Evolutionary conservation across 2,888 invertebrate genomes (phyloP), one percentile per base, ranked within the genome.

Genomic region (Siphlonurus alternatus): DNA sequence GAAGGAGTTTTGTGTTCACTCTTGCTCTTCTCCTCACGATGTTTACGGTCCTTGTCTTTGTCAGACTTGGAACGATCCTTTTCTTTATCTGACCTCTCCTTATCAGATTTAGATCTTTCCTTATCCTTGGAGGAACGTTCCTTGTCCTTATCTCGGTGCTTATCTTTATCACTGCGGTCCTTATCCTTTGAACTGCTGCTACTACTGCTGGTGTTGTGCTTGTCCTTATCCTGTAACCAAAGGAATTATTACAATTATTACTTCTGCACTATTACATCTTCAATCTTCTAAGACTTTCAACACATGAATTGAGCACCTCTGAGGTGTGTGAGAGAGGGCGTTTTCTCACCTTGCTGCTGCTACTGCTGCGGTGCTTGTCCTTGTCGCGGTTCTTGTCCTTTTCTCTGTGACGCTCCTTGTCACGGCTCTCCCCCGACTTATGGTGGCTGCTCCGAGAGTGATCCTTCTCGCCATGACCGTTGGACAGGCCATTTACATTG

Each of bases 401-500:
- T 76, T 76, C 79, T 76, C 76, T 82, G 75, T 72, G 70, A 65
- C 70, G 68, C 53, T 72, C 70, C 63, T 71, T 71, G 63, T 72
- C 69, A 63, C 71, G 70, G 63, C 81, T 80, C 54, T 81, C 81
- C n/a, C n/a, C n/a, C 23, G 81, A 80, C 72, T 80, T 81, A n/a
- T n/a, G n/a, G 71, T 80, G 78, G 68, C 79, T 79, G 69, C 68
- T 69, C 68, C 19, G 66, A 63, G 51, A 25, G 62, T 78, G 78
- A 65, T 73, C 56, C 22, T 56, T 74, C 65, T 81, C 81, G 60
- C 75, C 74, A 75, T 86, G 89, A 64, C 90, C 91, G 78, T 90
- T 88, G 72, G 86, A 87, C 73, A 89, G 78, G 66, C 90, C 90
- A 79, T 90, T 90, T 78, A 88, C 79, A 78, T n/a, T n/a, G n/a